Evolutionary conservation across 2,888 invertebrate species (phyloP), one percentile per base, ranked within the genome.

Genomic region (Lasius fuliginosus): DNA sequence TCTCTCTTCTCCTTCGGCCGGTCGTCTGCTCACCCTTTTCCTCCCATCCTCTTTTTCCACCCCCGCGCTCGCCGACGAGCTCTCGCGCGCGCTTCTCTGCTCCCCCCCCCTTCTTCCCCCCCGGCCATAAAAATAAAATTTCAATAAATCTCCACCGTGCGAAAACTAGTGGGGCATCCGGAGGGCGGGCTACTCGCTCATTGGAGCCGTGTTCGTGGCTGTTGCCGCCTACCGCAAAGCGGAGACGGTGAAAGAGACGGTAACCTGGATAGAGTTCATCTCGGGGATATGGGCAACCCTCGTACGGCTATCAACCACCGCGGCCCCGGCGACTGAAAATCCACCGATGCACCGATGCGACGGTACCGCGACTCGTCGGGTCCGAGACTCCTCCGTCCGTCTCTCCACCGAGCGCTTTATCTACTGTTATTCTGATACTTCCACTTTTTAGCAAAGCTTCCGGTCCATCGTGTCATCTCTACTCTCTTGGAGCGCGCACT

Each of bases 121-220:
- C 53, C 93, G 92, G 93, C 94, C 95, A 94, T 95, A 95, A 95
- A 95, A 95, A 95, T 95, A 95, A 95, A 95, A 94, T 95, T 95
- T 95, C 95, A 95, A 95, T 95, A 95, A 95, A 95, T 95, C 94
- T 94, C 94, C 92, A 88, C 88, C 90, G 88, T 89, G 88, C 89
- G 90, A 86, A 89, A 91, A 86, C 91, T 91, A 91, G 93, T 92
- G 92, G 93, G 92, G 91, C 84, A 90, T 90, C 82, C 90, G 86
- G 91, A 90, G 93, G 94, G 93, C 94, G 94, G 93, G 91, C 91
- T 89, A 88, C 86, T 87, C 90, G 88, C 92, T 90, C 91, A 94
- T 94, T 94, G 94, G 94, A 89, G 92, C 90, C 77, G 86, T 87
- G 87, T 82, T 85, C 86, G 86, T 84, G 82, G 87, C 76, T 92